Base-by-base conservation (phyloP, 2,113 vertebrate genomes). In the Scomber colias region DNA sequence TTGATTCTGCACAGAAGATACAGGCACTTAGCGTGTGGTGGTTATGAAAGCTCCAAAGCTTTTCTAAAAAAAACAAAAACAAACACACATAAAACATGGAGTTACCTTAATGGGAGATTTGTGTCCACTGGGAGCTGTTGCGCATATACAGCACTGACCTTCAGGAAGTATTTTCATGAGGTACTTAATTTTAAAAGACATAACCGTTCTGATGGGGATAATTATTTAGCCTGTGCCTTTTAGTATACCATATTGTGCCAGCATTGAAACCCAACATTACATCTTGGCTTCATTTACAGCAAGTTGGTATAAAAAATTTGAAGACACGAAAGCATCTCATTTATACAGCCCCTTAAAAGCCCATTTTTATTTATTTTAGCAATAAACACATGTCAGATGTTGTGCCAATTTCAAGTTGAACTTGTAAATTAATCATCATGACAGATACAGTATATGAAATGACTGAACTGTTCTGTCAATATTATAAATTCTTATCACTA, bases 31-130 rank as follows among this genome's bases (percentile, higher is more conserved):
- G 83, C 13, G 35, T 1, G 44, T 71, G 80, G 84, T 76, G 85
- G 83, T 93, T 93, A 91, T 92, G 82, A 94, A 91, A 86, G 76
- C 77, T 71, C 78, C 54, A 27, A 76, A 77, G 89, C 81, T 89
- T 85, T 87, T 84, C 88, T 79, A 54, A 31, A 57, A 57, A 35
- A 67, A 61, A 80, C 50, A 87, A 68, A 87, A 9, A 62, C 30
- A 66, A 57, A 79, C 72, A 66, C 31, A 86, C 62, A 85, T 76
- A 89, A 89, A 90, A 85, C 83, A 89, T 44, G 30, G 65, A 77
- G 83, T 75, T 87, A 65, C 73, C 83, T 89, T 92, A 89, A 91
- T 91, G 87, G 78, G 84, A 86, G 71, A 64, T 71, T 84, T 86
- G 71, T 78, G 65, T 90, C 83, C 65, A 2, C 24, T 84, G 90